Conservation (phyloP, 2,888 invertebrate species). For the Phymatocera aterrima region DNA sequence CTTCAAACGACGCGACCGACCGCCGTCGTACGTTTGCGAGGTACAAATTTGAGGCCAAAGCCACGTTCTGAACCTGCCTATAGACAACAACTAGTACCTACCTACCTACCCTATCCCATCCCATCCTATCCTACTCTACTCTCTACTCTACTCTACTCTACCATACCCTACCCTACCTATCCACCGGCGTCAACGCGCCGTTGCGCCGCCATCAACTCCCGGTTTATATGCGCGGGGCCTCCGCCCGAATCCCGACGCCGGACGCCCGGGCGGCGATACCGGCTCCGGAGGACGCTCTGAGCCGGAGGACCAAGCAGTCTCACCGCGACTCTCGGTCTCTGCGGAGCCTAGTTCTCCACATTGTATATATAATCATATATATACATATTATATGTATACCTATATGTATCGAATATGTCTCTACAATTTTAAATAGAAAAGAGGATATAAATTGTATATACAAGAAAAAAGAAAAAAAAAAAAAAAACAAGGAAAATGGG, state of each 20-base stretch:
- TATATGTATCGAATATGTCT: constrained; percentile 13
- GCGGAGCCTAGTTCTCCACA: constrained; percentile 23
- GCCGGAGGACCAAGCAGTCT: constrained; percentile 34
- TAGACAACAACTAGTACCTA: not conserved
- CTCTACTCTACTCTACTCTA: not conserved
- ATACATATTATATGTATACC: not conserved
- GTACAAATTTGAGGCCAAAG: not conserved
- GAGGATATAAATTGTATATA: not conserved
- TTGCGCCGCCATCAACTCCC: constrained; percentile 16
- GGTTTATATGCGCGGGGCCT: constrained; percentile 27
- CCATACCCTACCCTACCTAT: no score
- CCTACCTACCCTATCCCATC: not conserved
- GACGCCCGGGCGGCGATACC: constrained; percentile 34
- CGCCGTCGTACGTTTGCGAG: not conserved
- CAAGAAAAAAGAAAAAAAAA: not conserved
- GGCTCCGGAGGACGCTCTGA: constrained; percentile 35
- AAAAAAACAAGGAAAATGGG: not conserved
- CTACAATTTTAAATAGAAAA: not conserved
- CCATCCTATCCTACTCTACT: no score
- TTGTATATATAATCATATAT: constrained; percentile 20
- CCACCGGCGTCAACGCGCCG: constrained; percentile 20
- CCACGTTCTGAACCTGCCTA: not conserved
- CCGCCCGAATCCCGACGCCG: constrained; percentile 24
- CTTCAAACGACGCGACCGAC: constrained; percentile 17
- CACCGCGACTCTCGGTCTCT: constrained; percentile 42